A percentile compares a stretch with the other conserved stretches of the same genome.
Evolutionary conservation across 2,797 vertebrate genomes (phyloP).

Genomic region (Xenentodon cancila): DNA sequence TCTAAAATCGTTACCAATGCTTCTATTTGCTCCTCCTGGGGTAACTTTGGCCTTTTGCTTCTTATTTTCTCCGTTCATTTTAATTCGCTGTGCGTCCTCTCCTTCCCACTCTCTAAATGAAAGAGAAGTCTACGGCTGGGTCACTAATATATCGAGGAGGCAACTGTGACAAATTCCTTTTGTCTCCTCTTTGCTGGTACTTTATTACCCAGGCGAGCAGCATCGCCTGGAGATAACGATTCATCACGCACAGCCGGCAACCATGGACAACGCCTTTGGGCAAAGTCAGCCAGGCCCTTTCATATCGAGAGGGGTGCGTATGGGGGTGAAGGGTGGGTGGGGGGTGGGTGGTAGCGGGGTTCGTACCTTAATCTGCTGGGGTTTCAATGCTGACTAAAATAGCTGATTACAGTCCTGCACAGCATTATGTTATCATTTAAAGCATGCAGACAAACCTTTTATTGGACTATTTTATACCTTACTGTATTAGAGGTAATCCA

Average conservation of each 20-base stretch:
- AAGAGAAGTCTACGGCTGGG: constrained; percentile 57
- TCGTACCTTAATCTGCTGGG: constrained; percentile 53
- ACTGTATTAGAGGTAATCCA: constrained; percentile 40
- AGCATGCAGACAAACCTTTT: constrained; percentile 29
- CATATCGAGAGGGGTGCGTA: constrained; percentile 54
- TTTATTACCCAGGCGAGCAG: constrained; percentile 84
- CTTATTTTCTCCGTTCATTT: constrained; percentile 31
- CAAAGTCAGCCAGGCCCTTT: constrained; percentile 73
- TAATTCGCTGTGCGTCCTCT: constrained; percentile 29
- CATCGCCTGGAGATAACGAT: constrained; percentile 83
- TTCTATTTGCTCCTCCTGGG: not conserved
- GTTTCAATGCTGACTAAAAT: constrained; percentile 71
- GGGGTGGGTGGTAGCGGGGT: not conserved
- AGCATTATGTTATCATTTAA: constrained; percentile 34
- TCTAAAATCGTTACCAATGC: no score
- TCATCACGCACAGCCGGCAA: constrained; percentile 83
- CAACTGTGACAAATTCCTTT: constrained; percentile 86
- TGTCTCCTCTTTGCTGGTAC: constrained; percentile 84
- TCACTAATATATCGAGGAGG: constrained; percentile 75
- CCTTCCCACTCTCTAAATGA: constrained; percentile 20
- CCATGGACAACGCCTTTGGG: constrained; percentile 77
- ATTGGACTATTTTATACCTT: constrained; percentile 35
- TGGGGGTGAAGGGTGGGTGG: not conserved
- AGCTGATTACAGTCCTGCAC: constrained; percentile 61
- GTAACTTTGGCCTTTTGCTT: constrained; percentile 9